Conservation (phyloP, 2,888 invertebrate species). For the Rhyacophila evoluta region DNA sequence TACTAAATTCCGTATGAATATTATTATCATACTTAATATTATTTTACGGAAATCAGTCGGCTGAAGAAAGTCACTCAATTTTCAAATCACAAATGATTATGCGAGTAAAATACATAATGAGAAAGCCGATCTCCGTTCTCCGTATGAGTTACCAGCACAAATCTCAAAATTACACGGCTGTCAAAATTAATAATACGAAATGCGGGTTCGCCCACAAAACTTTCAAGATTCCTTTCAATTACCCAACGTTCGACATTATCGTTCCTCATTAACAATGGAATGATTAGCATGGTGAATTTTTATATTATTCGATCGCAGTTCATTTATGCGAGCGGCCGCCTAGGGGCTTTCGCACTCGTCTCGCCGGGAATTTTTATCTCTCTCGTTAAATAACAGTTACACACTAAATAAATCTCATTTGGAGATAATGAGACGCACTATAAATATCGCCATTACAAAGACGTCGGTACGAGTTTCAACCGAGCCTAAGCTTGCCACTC, state of each 20-base stretch:
- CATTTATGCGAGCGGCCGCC: background rate
- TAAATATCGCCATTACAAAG: too few relatives aligned
- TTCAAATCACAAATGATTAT: too few relatives aligned
- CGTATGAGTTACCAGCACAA: background rate
- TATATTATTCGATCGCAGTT: background rate
- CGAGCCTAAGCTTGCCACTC: too few relatives aligned
- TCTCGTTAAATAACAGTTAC: background rate
- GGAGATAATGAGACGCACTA: constrained; percentile 11
- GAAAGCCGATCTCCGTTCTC: background rate
- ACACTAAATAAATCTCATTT: constrained; percentile 17
- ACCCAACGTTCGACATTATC: constrained; percentile 8
- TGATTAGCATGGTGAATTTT: constrained; percentile 2
- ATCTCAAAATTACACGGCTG: constrained; percentile 8
- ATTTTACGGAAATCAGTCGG: too few relatives aligned
- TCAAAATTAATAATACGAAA: background rate
- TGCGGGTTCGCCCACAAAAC: constrained; percentile 1
- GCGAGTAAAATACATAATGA: too few relatives aligned
- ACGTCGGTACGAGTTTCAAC: too few relatives aligned
- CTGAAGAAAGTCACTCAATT: too few relatives aligned
- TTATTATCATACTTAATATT: too few relatives aligned
- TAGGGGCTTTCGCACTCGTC: background rate
- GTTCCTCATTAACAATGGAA: constrained; percentile 10
- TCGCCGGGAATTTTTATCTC: background rate
- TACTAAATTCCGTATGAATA: too few relatives aligned
- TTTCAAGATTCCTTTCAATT: constrained; percentile 20